Percentiles rank a stretch among this genome's conserved stretches.
Conservation (phyloP, 2,113 vertebrate species). For the Origma solitaria region DNA sequence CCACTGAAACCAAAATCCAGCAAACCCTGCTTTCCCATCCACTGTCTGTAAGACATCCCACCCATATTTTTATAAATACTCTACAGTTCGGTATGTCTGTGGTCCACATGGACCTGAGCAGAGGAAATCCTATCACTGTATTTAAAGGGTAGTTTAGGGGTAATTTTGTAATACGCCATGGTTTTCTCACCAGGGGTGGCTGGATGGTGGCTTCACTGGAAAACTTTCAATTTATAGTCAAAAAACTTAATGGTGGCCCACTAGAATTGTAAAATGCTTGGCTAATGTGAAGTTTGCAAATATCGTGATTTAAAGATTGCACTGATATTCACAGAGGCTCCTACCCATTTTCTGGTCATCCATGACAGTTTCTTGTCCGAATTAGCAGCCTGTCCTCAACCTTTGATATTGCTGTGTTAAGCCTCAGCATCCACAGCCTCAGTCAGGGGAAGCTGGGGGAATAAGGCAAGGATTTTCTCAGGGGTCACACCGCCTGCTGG, state of each 20-base stretch:
- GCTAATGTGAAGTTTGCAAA: neutral
- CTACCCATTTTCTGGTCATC: neutral
- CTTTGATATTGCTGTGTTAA: neutral
- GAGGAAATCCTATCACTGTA: neutral
- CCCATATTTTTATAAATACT: neutral
- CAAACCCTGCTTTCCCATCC: neutral
- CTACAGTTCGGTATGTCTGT: fast-evolving
- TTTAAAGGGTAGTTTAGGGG: neutral
- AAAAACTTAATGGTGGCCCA: neutral
- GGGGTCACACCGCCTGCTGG: neutral
- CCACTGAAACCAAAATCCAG: neutral
- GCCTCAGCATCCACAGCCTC: neutral
- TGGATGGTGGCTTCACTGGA: neutral
- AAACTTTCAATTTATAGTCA: neutral
- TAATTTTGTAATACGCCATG: neutral
- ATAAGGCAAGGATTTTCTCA: neutral
- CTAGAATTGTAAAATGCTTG: neutral
- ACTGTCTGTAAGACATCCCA: neutral
- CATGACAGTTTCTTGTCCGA: neutral
- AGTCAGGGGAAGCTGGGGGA: neutral
- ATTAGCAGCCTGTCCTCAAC: neutral
- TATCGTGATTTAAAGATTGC: neutral
- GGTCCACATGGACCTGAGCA: neutral
- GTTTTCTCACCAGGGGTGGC: neutral
- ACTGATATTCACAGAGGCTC: neutral